Conservation (phyloP, 2,113 vertebrate genomes). For the Cryptoleucopteryx plumbea region DNA sequence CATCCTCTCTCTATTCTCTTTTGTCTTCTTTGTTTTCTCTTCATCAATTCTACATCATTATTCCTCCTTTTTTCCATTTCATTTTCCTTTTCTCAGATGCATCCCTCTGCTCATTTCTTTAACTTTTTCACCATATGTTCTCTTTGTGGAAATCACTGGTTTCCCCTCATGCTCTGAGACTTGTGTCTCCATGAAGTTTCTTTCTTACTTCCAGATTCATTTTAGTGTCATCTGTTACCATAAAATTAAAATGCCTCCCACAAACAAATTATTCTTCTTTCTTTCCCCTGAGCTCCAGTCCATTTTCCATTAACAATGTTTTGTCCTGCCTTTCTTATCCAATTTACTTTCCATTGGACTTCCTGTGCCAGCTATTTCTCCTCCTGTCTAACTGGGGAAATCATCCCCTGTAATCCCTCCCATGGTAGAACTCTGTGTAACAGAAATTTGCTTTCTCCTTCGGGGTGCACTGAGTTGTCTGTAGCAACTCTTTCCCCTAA, state of each 20-base stretch:
- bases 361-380: not conserved
- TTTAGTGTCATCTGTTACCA: conserved; percentile 6
- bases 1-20: not conserved
- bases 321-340: not conserved
- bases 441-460: conserved; percentile 4
- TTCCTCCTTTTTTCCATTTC: not conserved
- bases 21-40: not conserved
- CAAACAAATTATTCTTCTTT: conserved; percentile 16
- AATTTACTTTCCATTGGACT: conserved; percentile 12
- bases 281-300: not conserved
- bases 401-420: not conserved
- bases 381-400: not conserved
- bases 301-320: not conserved
- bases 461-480: not conserved
- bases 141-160: not conserved
- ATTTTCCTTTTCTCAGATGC: not conserved
- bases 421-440: not conserved
- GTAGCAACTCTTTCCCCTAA: not conserved
- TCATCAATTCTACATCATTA: not conserved
- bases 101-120: not conserved
- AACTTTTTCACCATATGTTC: not conserved
- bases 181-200: not conserved
- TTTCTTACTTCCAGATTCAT: not conserved
- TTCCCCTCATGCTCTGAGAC: not conserved
- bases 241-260: conserved; percentile 17